These are phyloP conservation scores for Pseudochirops cupreus DNA, from an alignment of 2,797 vertebrate genomes.

Conservation along the genomic window DNA sequence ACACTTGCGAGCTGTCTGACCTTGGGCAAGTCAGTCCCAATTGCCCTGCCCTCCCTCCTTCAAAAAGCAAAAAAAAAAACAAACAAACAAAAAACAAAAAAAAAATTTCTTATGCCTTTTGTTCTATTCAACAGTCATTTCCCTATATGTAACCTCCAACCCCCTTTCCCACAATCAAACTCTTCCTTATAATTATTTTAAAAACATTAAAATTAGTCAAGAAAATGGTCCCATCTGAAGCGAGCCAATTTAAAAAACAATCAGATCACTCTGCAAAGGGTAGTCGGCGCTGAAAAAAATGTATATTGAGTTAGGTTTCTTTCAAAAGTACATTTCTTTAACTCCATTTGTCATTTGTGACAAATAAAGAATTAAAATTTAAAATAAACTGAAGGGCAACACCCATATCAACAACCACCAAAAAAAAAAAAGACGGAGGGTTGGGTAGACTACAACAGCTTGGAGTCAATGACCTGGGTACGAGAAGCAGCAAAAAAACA, in stretches of 20 bases:
- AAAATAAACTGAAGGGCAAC: neutral
- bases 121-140: neutral
- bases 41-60: too few relatives aligned
- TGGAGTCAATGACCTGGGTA: neutral
- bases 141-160: neutral
- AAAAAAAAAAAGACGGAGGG: neutral
- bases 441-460: neutral
- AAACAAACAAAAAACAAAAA: too few relatives aligned
- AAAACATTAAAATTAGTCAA: neutral
- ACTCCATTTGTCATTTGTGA: neutral
- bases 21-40: too few relatives aligned
- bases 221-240: neutral
- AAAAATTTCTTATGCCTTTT: neutral
- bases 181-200: neutral
- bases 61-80: too few relatives aligned
- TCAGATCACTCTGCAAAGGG: neutral
- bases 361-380: neutral
- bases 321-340: neutral
- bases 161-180: neutral
- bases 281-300: neutral
- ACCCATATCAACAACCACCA: neutral
- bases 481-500: neutral
- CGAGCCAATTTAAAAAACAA: neutral
- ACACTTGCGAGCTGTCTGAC: too few relatives aligned
- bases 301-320: neutral